Percentiles rank a stretch among this genome's conserved stretches.
Evolutionary conservation across 1,140 invertebrate species (phyloP).

Genomic region (Pogonus chalceus): DNA sequence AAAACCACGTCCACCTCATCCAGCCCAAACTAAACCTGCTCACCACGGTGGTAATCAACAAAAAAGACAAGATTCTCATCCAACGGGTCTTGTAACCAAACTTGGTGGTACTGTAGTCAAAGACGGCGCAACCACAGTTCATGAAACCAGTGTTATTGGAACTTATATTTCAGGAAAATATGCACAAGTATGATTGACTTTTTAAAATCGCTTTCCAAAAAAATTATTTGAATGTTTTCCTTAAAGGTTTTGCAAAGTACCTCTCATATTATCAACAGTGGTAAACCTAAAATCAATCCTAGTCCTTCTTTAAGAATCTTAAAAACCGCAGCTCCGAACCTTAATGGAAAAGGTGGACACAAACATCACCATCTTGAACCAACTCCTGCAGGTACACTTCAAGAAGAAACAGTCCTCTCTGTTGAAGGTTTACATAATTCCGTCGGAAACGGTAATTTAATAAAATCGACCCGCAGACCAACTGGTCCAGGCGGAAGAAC

Average conservation of each 20-base stretch:
- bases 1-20: conserved; percentile 42
- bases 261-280: conserved; percentile 32
- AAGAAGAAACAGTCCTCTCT: conserved; percentile 44
- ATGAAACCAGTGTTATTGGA: conserved; percentile 79
- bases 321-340: conserved; percentile 59
- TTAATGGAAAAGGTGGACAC: conserved; percentile 39
- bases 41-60: conserved; percentile 35
- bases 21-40: conserved; percentile 36
- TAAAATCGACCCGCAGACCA: conserved; percentile 44
- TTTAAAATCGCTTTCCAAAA: conserved; percentile 57
- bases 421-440: conserved; percentile 39
- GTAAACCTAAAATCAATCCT: conserved; percentile 49
- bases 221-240: conserved; percentile 28
- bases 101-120: conserved; percentile 72
- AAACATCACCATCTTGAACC: conserved; percentile 44
- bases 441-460: conserved; percentile 30
- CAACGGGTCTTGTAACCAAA: conserved; percentile 67
- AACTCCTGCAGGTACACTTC: conserved; percentile 43
- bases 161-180: conserved; percentile 82
- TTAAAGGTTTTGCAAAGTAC: conserved; percentile 26
- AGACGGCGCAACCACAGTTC: conserved; percentile 71
- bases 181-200: conserved; percentile 49
- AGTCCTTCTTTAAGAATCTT: conserved; percentile 55
- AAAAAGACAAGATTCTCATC: conserved; percentile 46
- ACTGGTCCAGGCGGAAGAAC: conserved; percentile 36